Base-by-base conservation (phyloP, 2,113 vertebrate genomes). In the Corythornis cristatus region DNA sequence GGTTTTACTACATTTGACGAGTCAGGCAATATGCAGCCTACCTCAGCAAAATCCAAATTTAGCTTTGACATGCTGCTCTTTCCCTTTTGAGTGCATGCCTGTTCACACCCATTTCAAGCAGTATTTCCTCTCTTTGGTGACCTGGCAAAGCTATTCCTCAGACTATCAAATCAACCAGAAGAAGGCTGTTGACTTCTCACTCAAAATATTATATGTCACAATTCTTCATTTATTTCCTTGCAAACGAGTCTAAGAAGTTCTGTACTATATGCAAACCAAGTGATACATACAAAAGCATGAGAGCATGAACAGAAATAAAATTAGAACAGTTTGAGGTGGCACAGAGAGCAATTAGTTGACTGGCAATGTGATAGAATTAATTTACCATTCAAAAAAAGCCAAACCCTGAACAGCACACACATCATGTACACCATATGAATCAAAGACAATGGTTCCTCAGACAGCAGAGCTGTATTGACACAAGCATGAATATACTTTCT, bases 201-300 rank as follows among this genome's bases (percentile, higher is more conserved):
- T 89, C 77, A 89, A 89, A 95, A 83, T 87, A 89, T 83, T 74
- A 88, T 42, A 50, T 51, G 67, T 76, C 66, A 28, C 68, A 51
- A 28, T 86, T 86, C 84, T 82, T 72, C 80, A 65, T 61, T 54
- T 86, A 81, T 77, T 86, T 86, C 64, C 80, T 68, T 76, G 62
- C 68, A 83, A 65, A 48, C 4, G 35, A 90, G 43, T 23, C 79
- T 92, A 72, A 91, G 73, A 73, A 94, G 67, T 26, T 48, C 64
- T 60, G 54, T 33, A 51, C 71, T 73, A 88, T 35, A 37, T 56
- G 61, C 88, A 82, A 91, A 72, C 35, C 66, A 53, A 60, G 67
- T 81, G 62, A 82, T 2, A 90, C 62, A 95, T 93, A 90, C 62
- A 91, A 86, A 91, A 93, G 75, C 78, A 62, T 13, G 7, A 83